Percentiles rank a stretch among this genome's conserved stretches.
These are phyloP conservation scores for Leptobrachium ailaonicum DNA, from an alignment of 2,113 vertebrate genomes.

Conservation along the genomic window DNA sequence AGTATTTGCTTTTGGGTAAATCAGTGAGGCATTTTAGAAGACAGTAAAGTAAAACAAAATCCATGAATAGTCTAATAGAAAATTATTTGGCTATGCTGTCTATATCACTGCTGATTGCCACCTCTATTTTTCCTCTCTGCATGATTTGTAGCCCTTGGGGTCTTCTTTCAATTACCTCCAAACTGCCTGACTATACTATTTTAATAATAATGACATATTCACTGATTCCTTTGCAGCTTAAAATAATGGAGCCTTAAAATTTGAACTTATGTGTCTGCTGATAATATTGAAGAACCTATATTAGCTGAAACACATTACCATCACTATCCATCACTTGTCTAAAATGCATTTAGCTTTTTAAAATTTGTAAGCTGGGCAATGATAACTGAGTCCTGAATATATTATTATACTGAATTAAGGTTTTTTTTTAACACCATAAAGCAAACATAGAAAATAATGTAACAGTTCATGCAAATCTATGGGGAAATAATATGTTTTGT, in stretches of 20 bases:
- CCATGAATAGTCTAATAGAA: slow-evolving; percentile 23
- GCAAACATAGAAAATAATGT: background rate
- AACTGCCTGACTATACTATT: slow-evolving; percentile 38
- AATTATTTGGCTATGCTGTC: slow-evolving; percentile 31
- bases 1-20: slow-evolving; percentile 36
- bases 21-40: slow-evolving; percentile 11
- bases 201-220: slow-evolving; percentile 48
- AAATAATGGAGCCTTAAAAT: slow-evolving; percentile 47
- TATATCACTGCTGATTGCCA: slow-evolving; percentile 32
- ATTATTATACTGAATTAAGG: slow-evolving; percentile 13
- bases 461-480: too few relatives aligned
- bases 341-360: slow-evolving; percentile 39
- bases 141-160: slow-evolving; percentile 46
- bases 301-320: slow-evolving; percentile 46
- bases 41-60: slow-evolving; percentile 7
- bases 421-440: slow-evolving; percentile 28
- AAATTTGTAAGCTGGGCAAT: slow-evolving; percentile 28
- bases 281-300: slow-evolving; percentile 48
- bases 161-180: slow-evolving; percentile 45
- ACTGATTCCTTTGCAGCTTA: slow-evolving; percentile 37
- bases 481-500: too few relatives aligned
- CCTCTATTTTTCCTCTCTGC: slow-evolving; percentile 38
- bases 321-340: slow-evolving; percentile 46
- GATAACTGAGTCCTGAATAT: slow-evolving; percentile 34
- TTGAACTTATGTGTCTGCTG: slow-evolving; percentile 40